A percentile compares a stretch with the other conserved stretches of the same genome.
Conservation (phyloP, 2,888 invertebrate genomes). For the Phasia obesa region DNA sequence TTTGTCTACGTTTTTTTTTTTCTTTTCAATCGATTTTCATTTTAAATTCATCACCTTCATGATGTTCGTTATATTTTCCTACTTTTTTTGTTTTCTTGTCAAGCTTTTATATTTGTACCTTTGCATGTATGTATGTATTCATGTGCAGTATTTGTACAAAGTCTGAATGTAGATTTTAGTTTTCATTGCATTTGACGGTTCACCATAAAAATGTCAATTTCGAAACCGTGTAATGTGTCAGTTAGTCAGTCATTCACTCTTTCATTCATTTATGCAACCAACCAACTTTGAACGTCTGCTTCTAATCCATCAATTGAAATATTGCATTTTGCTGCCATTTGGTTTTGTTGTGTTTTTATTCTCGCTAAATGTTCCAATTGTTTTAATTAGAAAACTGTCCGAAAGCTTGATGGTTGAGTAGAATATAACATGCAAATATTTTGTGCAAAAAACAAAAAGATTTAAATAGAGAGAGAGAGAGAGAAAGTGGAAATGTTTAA, state of each 20-base stretch:
- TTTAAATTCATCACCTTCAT: constrained; percentile 48
- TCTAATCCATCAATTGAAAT: constrained; percentile 65
- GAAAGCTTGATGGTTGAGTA: constrained; percentile 26
- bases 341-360: constrained; percentile 23
- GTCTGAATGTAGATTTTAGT: constrained; percentile 9
- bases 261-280: constrained; percentile 19
- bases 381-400: constrained; percentile 56
- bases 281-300: constrained; percentile 39
- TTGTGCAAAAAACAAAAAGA: not conserved
- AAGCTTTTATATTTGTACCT: too few relatives aligned
- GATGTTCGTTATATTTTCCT: constrained; percentile 14
- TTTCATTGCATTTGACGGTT: not conserved
- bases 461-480: not conserved
- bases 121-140: not conserved
- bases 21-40: constrained; percentile 53
- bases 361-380: constrained; percentile 46
- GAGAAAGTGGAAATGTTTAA: not conserved
- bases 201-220: constrained; percentile 59
- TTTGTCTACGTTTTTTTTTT: constrained; percentile 17
- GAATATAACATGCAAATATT: constrained; percentile 7
- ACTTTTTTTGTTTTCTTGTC: too few relatives aligned
- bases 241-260: constrained; percentile 32
- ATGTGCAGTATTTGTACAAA: not conserved
- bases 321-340: constrained; percentile 39
- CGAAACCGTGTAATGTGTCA: constrained; percentile 56